Conservation (phyloP, 1,140 invertebrate genomes). For the Mactra quadrangularis region DNA sequence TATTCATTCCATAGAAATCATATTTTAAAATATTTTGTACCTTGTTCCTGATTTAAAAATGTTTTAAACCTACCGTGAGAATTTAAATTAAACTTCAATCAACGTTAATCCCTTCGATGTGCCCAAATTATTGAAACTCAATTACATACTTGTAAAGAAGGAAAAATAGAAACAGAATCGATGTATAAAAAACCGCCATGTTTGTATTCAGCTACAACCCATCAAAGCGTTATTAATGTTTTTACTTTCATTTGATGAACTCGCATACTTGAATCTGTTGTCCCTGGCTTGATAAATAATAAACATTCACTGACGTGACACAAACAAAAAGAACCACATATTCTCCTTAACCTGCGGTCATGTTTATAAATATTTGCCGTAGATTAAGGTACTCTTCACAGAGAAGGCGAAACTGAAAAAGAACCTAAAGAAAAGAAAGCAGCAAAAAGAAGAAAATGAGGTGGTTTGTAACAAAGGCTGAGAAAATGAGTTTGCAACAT, state of each 20-base stretch:
- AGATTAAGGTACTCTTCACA: conserved; percentile 29
- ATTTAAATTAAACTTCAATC: conserved; percentile 14
- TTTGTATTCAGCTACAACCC: too few relatives aligned
- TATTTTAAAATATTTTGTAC: neutral
- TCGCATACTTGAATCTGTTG: too few relatives aligned
- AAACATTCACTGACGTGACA: conserved; percentile 16
- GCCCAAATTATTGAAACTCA: conserved; percentile 23
- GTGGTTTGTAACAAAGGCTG: neutral
- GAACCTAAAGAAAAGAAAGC: neutral
- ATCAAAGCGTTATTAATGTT: too few relatives aligned
- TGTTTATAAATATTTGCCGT: conserved; percentile 44
- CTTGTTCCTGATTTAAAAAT: too few relatives aligned
- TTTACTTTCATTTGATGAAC: too few relatives aligned
- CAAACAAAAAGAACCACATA: neutral
- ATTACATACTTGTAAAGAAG: conserved; percentile 17
- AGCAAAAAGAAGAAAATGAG: neutral
- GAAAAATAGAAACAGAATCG: conserved; percentile 20
- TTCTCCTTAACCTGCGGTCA: neutral
- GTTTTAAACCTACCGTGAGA: conserved; percentile 43
- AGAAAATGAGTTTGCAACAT: conserved; percentile 11
- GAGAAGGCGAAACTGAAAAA: too few relatives aligned
- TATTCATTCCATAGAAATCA: neutral
- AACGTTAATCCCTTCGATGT: neutral
- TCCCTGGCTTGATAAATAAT: too few relatives aligned
- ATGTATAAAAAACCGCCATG: too few relatives aligned